Evolutionary conservation across 2,797 vertebrate species (phyloP).

Genomic region (Anolis apletophallus): DNA sequence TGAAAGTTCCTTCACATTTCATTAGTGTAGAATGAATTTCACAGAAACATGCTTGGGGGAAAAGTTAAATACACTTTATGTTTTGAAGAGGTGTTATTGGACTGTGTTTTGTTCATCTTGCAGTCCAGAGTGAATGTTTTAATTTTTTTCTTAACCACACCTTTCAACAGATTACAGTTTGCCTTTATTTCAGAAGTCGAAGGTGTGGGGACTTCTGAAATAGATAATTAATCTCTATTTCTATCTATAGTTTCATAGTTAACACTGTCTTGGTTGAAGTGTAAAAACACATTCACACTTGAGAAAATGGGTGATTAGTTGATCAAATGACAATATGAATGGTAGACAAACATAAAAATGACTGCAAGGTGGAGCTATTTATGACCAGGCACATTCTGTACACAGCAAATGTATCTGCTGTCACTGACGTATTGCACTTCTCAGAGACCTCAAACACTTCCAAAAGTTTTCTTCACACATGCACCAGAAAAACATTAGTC

Average conservation of each 20-base stretch:
- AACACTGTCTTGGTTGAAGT: slow-evolving; percentile 81
- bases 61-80: slow-evolving; percentile 63
- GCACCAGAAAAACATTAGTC: slow-evolving; percentile 27
- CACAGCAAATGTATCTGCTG: slow-evolving; percentile 48
- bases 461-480: slow-evolving; percentile 60
- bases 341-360: slow-evolving; percentile 75
- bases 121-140: slow-evolving; percentile 68
- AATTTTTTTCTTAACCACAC: slow-evolving; percentile 75
- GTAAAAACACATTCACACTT: slow-evolving; percentile 85
- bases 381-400: slow-evolving; percentile 61
- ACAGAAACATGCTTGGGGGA: slow-evolving; percentile 51
- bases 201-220: slow-evolving; percentile 79
- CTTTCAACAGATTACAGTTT: slow-evolving; percentile 75
- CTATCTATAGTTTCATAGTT: slow-evolving; percentile 87
- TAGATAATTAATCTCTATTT: slow-evolving; percentile 85
- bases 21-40: slow-evolving; percentile 53
- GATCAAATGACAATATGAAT: slow-evolving; percentile 84
- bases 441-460: slow-evolving; percentile 53
- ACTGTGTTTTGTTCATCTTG: slow-evolving; percentile 74
- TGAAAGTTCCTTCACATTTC: slow-evolving; percentile 55
- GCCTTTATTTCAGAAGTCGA: slow-evolving; percentile 78
- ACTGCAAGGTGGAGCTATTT: slow-evolving; percentile 71
- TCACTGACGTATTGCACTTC: slow-evolving; percentile 48
- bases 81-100: slow-evolving; percentile 63
- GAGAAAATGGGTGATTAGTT: slow-evolving; percentile 82